Evolutionary conservation across 1,140 invertebrate species (phyloP).

Genomic region (Penaeus vannamei): DNA sequence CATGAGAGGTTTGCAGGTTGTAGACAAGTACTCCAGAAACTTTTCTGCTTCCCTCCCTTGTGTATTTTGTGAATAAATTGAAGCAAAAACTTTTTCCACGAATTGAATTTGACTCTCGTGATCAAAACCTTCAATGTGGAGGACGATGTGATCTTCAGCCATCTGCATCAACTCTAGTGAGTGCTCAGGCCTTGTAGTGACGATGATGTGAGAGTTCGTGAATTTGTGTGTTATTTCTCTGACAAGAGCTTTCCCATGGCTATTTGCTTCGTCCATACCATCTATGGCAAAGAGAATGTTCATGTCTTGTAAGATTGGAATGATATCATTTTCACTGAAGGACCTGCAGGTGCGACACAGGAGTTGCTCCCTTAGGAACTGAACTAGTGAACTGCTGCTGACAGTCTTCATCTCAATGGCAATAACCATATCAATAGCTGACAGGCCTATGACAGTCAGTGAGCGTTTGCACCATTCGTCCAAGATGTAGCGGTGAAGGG

Average conservation of each 20-base stretch:
- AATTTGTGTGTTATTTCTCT: constrained; percentile 63
- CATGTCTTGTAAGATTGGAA: constrained; percentile 61
- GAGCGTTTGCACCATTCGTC: constrained; percentile 61
- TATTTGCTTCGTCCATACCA: constrained; percentile 61
- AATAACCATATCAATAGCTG: constrained; percentile 56
- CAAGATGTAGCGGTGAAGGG: constrained; percentile 58
- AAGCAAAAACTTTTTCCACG: constrained; percentile 55
- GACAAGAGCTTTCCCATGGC: constrained; percentile 41
- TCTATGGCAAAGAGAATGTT: constrained; percentile 63
- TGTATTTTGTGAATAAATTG: constrained; percentile 22
- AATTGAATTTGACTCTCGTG: constrained; percentile 38
- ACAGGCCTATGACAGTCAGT: constrained; percentile 29
- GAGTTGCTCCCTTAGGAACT: constrained; percentile 61
- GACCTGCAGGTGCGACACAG: constrained; percentile 45
- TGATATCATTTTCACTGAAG: constrained; percentile 58
- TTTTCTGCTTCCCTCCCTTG: neutral
- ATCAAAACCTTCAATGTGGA: constrained; percentile 61
- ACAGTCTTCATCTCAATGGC: constrained; percentile 54
- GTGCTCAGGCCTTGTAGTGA: constrained; percentile 63
- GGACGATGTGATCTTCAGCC: constrained; percentile 60
- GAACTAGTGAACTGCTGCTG: constrained; percentile 52
- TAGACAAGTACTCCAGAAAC: constrained; percentile 51
- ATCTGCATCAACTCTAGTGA: constrained; percentile 62
- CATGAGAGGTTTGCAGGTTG: constrained; percentile 22
- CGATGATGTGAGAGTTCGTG: constrained; percentile 48